Evolutionary conservation across 2,888 invertebrate species (phyloP), one percentile per base, ranked within the genome.

Genomic region (Brassicogethes aeneus): DNA sequence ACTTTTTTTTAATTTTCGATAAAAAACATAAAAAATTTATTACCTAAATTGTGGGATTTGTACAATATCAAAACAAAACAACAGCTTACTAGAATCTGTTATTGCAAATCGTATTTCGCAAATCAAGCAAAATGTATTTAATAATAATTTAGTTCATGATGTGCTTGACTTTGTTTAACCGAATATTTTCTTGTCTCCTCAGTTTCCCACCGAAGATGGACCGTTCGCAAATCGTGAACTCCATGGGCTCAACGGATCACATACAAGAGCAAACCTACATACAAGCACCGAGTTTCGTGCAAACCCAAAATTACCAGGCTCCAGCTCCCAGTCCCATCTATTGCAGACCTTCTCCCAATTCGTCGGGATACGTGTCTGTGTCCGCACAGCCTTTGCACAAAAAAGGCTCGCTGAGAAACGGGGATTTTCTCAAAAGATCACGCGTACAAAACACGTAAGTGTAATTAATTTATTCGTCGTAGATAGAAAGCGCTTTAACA

Each of bases 391-490:
- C 72, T 37, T 65, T 77, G 51, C 75, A 76, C 60, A 81, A 81
- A 60, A 81, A 81, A 60, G 76, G 77, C 40, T 75, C 79, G 15
- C 71, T 79, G 34, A 70, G 81, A 42, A 80, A 73, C 57, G 76
- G 76, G 39, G 81, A 81, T 59, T 75, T 80, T 39, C 65, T 79
- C 51, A 81, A 82, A 61, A 71, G 81, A 46, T 76, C 78, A 52
- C 70, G 81, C 59, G 74, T 79, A 50, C 80, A 80, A 65, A 76
- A 75, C 53, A 78, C 77, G 79, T 80, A 71, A 77, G 79, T 76
- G n/a, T n/a, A n/a, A 46, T 37, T n/a, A 37, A 23, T 34, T 13
- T 39, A 29, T n/a, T n/a, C n/a, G n/a, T n/a, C n/a, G n/a, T n/a
- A n/a, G n/a, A n/a, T n/a, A n/a, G n/a, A n/a, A n/a, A n/a, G n/a